Percentiles rank a stretch among this genome's conserved stretches.
These are phyloP conservation scores for Pegea sp. DNA, from an alignment of 23 tunicate species.

Conservation along the genomic window DNA sequence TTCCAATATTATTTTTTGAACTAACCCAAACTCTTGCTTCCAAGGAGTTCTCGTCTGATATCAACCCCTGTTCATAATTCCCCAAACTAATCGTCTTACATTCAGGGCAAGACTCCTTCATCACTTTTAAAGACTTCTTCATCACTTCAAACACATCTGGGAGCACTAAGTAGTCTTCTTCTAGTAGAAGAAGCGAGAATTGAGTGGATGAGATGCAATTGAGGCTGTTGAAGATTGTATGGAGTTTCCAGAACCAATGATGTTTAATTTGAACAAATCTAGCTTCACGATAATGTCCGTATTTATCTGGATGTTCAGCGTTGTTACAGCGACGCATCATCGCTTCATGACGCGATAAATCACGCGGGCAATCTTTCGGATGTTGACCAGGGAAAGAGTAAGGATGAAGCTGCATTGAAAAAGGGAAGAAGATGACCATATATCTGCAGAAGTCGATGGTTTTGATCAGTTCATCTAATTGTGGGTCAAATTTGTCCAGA, in stretches of 20 bases:
- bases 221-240: slow-evolving; percentile 58
- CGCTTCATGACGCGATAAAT: slow-evolving; percentile 43
- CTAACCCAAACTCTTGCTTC: slow-evolving; percentile 50
- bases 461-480: slow-evolving; percentile 19
- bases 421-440: slow-evolving; percentile 65
- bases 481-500: slow-evolving; percentile 26
- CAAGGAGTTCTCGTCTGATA: slow-evolving; percentile 2
- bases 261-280: slow-evolving; percentile 74
- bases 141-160: slow-evolving; percentile 38
- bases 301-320: slow-evolving; percentile 67
- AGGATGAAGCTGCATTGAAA: slow-evolving; percentile 63
- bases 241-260: slow-evolving; percentile 92
- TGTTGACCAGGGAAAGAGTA: slow-evolving; percentile 60
- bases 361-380: slow-evolving; percentile 73
- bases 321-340: slow-evolving; percentile 47
- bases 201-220: slow-evolving; percentile 5
- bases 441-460: slow-evolving; percentile 61
- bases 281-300: slow-evolving; percentile 78
- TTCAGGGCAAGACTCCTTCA: slow-evolving; percentile 15
- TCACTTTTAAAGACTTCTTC: slow-evolving; percentile 6
- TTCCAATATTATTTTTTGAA: slow-evolving; percentile 56
- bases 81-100: slow-evolving; percentile 61
- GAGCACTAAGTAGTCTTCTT: slow-evolving; percentile 67
- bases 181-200: slow-evolving; percentile 38
- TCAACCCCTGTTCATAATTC: slow-evolving; percentile 19